Base-by-base conservation (phyloP, 2,113 vertebrate genomes). In the Serinus canaria region DNA sequence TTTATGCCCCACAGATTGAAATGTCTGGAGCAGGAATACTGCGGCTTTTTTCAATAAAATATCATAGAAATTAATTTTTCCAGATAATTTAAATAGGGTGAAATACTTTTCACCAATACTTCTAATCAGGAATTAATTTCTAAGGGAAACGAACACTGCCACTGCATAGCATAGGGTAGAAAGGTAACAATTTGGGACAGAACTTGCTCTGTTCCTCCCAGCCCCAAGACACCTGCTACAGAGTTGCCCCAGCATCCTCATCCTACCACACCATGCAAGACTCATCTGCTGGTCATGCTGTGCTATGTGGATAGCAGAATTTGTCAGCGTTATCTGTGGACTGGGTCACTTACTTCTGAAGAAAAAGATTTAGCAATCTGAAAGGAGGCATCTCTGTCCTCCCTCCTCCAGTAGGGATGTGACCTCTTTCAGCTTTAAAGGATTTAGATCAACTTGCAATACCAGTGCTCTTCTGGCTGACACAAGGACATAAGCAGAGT, bases 241-340 rank as follows among this genome's bases (percentile, higher is more conserved):
- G 55, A 83, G 30, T 18, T 88, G 18, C 25, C 46, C 28, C 30
- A 22, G 31, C 9, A 27, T 63, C 35, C 39, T 52, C 3, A 2
- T 37, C 19, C 19, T 47, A 43, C 30, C 6, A 5, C 15, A 46
- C 30, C 0, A 1, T 4, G 4, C 22, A 52, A 66, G 37, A 10
- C 15, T 63, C 28, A 39, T 47, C 30, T 41, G 39, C 64, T 69
- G n/a, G 10, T 44, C n/a, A 8, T 56, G 30, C 39, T 74, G 44
- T 43, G 18, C 15, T 33, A 8, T 10, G 9, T 33, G 43, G 43
- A 63, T 77, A 75, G 41, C 23, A 68, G 64, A 86, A 82, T 4
- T 10, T 2, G 4, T 39, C 67, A 39, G 33, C 0, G 0, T 31
- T 77, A 30, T 14, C 76, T 82, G 28, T 3, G 7, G 41, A 43